Conservation (phyloP, 1,140 invertebrate genomes). For the Ceratosolen solmsi region DNA sequence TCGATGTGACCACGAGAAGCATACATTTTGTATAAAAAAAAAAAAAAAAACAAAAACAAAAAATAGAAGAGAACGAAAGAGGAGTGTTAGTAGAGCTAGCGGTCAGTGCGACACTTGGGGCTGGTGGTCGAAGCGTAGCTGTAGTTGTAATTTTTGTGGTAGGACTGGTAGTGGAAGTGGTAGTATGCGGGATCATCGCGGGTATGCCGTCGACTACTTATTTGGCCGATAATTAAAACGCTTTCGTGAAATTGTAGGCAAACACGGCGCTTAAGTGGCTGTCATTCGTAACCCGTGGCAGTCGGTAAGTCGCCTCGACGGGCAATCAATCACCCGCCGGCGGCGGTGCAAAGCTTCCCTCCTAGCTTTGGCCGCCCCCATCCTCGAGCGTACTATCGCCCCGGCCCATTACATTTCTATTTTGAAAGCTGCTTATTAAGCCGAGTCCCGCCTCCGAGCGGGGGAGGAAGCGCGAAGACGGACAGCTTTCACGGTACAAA, state of each 20-base stretch:
- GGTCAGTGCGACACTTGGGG: background rate
- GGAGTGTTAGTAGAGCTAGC: background rate
- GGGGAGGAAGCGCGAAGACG: conserved; percentile 62
- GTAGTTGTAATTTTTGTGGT: background rate
- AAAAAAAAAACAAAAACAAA: background rate
- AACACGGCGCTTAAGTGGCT: conserved; percentile 74
- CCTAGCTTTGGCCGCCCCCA: background rate
- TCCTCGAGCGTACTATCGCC: conserved; percentile 53
- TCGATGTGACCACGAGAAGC: background rate
- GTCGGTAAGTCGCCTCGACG: conserved; percentile 72
- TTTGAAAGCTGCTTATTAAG: conserved; percentile 75
- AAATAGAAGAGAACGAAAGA: background rate
- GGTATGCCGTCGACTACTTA: background rate
- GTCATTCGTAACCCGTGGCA: conserved; percentile 72
- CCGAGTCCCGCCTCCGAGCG: conserved; percentile 58
- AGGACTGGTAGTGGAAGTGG: background rate
- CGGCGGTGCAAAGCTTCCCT: background rate
- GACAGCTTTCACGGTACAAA: conserved; percentile 74
- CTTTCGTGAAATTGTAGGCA: conserved; percentile 74
- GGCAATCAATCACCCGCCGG: conserved; percentile 72
- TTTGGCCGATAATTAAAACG: conserved; percentile 70
- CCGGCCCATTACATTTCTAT: conserved; percentile 74
- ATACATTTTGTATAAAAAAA: background rate
- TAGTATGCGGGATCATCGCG: background rate
- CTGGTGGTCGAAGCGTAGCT: background rate